Percentiles rank a stretch among this genome's conserved stretches.
Conservation (phyloP, 2,113 vertebrate species). For the Tragelaphus imberbis region DNA sequence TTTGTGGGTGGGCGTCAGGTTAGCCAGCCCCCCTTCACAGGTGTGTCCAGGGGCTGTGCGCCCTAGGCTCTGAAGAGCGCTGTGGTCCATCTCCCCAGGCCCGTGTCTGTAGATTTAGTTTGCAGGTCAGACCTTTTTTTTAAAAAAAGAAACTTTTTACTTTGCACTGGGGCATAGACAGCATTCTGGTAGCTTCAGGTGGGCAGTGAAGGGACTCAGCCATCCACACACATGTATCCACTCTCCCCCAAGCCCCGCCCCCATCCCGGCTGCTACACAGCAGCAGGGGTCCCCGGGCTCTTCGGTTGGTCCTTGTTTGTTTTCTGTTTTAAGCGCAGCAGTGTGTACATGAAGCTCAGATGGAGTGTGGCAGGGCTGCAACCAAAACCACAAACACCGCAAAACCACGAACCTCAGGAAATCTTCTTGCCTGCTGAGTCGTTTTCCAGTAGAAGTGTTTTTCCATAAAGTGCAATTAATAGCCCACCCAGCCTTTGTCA, state of each 20-base stretch:
- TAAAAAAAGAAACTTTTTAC: neutral
- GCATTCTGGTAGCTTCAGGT: neutral
- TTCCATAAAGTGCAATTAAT: neutral
- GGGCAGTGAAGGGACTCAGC: neutral
- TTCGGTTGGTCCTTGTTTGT: neutral
- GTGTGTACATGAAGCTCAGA: neutral
- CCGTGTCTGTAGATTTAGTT: neutral
- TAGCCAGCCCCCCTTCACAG: accelerated
- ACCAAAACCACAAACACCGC: accelerated
- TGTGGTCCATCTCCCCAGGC: accelerated
- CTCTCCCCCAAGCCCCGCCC: neutral
- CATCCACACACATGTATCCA: accelerated
- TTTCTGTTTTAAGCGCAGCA: neutral
- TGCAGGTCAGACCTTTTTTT: accelerated
- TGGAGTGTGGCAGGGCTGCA: accelerated
- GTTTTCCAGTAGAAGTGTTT: neutral
- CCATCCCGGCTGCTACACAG: neutral
- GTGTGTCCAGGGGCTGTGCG: no score
- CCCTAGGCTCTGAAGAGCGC: neutral
- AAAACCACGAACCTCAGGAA: neutral
- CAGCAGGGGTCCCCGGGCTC: neutral
- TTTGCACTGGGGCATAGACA: neutral
- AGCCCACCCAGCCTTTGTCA: neutral
- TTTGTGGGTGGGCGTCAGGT: neutral
- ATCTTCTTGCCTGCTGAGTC: neutral